Evolutionary conservation across 2,888 invertebrate species (phyloP), one percentile per base, ranked within the genome.

Genomic region (Dorcus parallelipipedus): DNA sequence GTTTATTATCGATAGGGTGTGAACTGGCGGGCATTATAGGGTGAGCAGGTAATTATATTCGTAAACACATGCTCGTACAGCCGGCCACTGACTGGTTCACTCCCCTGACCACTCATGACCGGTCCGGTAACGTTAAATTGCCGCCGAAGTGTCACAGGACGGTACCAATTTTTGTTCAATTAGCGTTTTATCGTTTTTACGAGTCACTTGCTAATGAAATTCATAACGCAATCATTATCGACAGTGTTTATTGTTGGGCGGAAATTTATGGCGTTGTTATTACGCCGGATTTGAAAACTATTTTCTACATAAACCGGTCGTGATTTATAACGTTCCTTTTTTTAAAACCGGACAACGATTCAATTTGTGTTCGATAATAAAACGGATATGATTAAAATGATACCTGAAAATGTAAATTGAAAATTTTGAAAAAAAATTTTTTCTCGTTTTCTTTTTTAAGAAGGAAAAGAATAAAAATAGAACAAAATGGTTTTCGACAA

Each of bases 51-150:
- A 64, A 64, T 65, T 64, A 64, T 43, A 47, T 64, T 54, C 58
- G 58, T 59, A 65, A 65, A 63, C 64, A 65, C 60, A 64, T 64
- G 65, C 61, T 63, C 64, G 50, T 45, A 20, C 45, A 45, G 45
- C 17, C 45, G 45, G 17, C 20, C 17, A 14, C 3, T 6, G 41
- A 10, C 41, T 10, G 10, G 9, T 41, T 10, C 41, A 41, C 41
- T 9, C 10, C 41, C 41, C 41, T 41, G 9, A 26, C 26, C 26
- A 9, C 41, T 41, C 41, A 10, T 10, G 17, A 14, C 45, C 45
- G 17, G 10, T 14, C 45, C 8, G 10, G 9, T 8, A 45, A 10
- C 10, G 20, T 45, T 45, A 45, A 45, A 45, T 45, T 45, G 8
- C 10, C 20, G 4, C 45, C 45, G 45, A 45, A 45, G 17, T 45